Evolutionary conservation across 2,113 vertebrate genomes (phyloP).

Genomic region (Vicugna pacos): DNA sequence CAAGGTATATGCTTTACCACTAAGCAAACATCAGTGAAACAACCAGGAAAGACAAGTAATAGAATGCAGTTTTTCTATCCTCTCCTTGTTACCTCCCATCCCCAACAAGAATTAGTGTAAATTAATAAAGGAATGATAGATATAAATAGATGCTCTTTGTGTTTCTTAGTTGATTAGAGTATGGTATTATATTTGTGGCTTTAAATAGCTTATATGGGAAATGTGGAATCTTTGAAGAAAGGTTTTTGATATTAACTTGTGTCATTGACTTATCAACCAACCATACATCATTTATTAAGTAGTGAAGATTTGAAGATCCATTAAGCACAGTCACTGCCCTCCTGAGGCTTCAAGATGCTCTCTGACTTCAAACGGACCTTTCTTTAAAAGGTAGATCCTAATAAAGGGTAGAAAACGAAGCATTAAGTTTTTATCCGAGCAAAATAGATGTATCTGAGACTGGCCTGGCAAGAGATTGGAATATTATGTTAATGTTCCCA

Average conservation of each 20-base stretch:
- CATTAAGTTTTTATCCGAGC: conserved; percentile 32
- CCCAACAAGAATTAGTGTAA: background rate
- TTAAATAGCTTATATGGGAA: background rate
- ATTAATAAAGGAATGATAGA: conserved; percentile 26
- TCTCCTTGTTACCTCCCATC: background rate
- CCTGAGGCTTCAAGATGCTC: background rate
- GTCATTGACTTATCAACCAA: conserved; percentile 46
- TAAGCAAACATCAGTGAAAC: background rate
- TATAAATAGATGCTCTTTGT: background rate
- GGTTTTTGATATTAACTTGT: conserved; percentile 43
- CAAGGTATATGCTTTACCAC: background rate
- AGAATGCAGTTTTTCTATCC: background rate
- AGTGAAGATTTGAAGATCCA: background rate
- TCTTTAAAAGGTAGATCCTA: conserved; percentile 29
- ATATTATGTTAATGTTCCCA: conserved; percentile 60
- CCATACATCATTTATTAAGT: conserved; percentile 31
- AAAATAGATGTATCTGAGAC: conserved; percentile 49
- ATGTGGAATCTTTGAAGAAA: conserved; percentile 52
- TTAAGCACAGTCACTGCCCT: background rate
- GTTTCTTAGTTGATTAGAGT: conserved; percentile 47
- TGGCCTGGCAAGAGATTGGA: conserved; percentile 25
- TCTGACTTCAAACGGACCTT: conserved; percentile 21
- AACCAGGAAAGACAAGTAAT: background rate
- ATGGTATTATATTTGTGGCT: background rate
- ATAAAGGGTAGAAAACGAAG: conserved; percentile 45